Conservation (phyloP, 2,797 vertebrate genomes). For the Ctenopoma kingsleyae region DNA sequence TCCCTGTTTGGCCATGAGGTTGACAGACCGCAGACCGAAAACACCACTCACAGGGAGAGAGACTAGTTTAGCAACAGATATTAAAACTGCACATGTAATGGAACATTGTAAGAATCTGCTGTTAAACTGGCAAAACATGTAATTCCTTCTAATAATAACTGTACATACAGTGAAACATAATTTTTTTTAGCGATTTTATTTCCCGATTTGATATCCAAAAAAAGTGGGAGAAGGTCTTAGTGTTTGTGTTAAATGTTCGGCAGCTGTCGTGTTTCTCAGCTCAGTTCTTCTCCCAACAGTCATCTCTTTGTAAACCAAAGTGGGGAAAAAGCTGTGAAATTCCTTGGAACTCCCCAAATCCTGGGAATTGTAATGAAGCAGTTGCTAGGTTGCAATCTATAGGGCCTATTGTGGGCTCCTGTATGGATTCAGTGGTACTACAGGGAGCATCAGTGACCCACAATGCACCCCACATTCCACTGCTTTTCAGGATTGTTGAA, state of each 20-base stretch:
- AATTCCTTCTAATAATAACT: constrained; percentile 11
- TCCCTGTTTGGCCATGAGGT: constrained; percentile 27
- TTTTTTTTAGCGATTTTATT: neutral
- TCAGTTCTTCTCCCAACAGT: constrained; percentile 58
- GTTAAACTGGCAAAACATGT: constrained; percentile 9
- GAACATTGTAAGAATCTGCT: constrained; percentile 8
- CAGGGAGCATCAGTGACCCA: constrained; percentile 72
- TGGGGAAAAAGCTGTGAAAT: constrained; percentile 61
- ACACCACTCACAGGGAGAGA: constrained; percentile 6
- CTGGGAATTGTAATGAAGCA: constrained; percentile 78
- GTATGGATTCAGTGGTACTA: constrained; percentile 73
- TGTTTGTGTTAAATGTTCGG: constrained; percentile 35
- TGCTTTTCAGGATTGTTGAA: constrained; percentile 62
- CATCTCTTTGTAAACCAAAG: constrained; percentile 65
- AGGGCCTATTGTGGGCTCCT: constrained; percentile 76
- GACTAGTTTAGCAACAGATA: constrained; percentile 23
- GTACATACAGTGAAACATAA: neutral
- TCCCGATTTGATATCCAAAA: constrained; percentile 22
- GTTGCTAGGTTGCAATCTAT: constrained; percentile 84
- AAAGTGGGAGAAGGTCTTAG: constrained; percentile 1
- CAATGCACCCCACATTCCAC: constrained; percentile 74
- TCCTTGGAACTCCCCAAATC: constrained; percentile 76
- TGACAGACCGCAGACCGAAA: constrained; percentile 28
- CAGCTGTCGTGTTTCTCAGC: constrained; percentile 61
- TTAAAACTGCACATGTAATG: constrained; percentile 28